These are phyloP conservation scores for Zaprionus africanus DNA, from an alignment of 1,140 invertebrate genomes.

Conservation along the genomic window DNA sequence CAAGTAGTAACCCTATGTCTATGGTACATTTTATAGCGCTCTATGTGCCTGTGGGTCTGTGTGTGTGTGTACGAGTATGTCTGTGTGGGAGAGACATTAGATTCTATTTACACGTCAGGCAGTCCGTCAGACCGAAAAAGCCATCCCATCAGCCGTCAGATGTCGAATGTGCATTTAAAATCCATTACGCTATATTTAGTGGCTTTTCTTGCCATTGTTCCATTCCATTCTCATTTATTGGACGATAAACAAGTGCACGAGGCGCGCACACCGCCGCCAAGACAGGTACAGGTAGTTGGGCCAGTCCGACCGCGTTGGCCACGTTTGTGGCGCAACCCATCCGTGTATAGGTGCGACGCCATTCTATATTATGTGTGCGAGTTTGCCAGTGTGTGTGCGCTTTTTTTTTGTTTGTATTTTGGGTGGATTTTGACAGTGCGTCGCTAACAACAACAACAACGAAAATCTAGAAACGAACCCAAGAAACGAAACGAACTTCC, in stretches of 20 bases:
- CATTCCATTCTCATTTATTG: slow-evolving; percentile 57
- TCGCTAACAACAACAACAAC: slow-evolving; percentile 44
- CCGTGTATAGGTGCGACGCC: background rate
- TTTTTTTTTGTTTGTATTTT: slow-evolving; percentile 14
- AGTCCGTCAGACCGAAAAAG: slow-evolving; percentile 50
- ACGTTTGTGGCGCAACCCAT: slow-evolving; percentile 12
- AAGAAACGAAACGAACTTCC: slow-evolving; percentile 1
- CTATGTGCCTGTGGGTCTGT: background rate
- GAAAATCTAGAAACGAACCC: slow-evolving; percentile 35
- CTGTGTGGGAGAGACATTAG: slow-evolving; percentile 30
- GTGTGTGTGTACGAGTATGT: background rate
- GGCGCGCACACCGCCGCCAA: slow-evolving; percentile 21
- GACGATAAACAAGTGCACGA: slow-evolving; percentile 58
- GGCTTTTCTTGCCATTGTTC: slow-evolving; percentile 58
- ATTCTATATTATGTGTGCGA: background rate
- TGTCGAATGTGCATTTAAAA: slow-evolving; percentile 65
- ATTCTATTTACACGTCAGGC: slow-evolving; percentile 52
- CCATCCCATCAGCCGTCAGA: slow-evolving; percentile 51
- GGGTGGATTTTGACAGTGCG: slow-evolving; percentile 48
- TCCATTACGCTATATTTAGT: slow-evolving; percentile 66
- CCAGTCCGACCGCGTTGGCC: slow-evolving; percentile 15
- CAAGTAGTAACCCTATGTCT: background rate
- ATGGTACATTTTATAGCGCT: background rate
- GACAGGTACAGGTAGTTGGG: slow-evolving; percentile 50
- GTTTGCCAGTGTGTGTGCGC: background rate